Base-by-base conservation (phyloP, 2,113 vertebrate species). In the Macrotus californicus region DNA sequence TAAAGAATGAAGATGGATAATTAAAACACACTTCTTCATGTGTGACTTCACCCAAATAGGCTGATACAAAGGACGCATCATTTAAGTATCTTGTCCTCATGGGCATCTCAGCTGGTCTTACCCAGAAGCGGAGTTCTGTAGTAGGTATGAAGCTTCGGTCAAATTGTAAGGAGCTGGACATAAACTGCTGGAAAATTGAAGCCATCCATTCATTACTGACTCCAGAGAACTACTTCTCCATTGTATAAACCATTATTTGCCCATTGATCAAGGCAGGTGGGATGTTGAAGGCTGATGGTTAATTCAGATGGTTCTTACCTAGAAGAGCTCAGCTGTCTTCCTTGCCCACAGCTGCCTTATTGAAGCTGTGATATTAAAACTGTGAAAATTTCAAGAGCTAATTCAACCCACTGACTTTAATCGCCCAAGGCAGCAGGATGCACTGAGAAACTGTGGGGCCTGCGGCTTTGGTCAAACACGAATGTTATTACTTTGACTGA, bases 361-460 rank as follows among this genome's bases (percentile, higher is more conserved):
- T 91, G 82, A 86, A 79, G 54, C n/a, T 69, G 66, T 88, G 72
- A 86, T 95, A 91, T 91, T 96, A 95, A 95, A 94, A 88, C 52
- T 46, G 52, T 72, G 96, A 94, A 92, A 76, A 76, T 87, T 84
- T 79, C 87, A 80, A 93, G 93, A 96, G 43, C 91, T 96, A 93
- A 96, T 91, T 87, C 93, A 88, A 39, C 81, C 85, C 70, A 82
- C 46, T 59, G 66, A 89, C 88, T 94, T 75, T 88, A 92, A 96
- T 96, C 81, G 83, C 15, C 73, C 54, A 81, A 93, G 82, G 86
- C 79, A 86, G 86, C 8, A 93, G 82, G 73, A 86, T 4, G 18
- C 79, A 31, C 81, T 26, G 82, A 67, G 64, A 89, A 70, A n/a
- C 76, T 46, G 22, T 96, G 67, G 93, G 96, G 85, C 43, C 36